A percentile compares a stretch with the other conserved stretches of the same genome.
These are phyloP conservation scores for Microchirus variegatus DNA, from an alignment of 2,797 vertebrate species.

Conservation along the genomic window DNA sequence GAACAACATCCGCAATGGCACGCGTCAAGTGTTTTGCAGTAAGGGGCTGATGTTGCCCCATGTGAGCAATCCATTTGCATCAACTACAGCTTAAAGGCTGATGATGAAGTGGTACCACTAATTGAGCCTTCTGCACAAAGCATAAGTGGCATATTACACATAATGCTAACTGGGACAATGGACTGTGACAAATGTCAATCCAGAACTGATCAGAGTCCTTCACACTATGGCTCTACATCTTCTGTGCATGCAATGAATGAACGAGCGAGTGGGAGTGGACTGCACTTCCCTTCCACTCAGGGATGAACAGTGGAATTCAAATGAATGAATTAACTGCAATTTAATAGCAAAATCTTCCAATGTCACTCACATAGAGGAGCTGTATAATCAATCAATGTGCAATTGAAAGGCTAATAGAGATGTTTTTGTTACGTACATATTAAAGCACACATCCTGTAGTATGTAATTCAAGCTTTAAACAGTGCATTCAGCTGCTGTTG, in stretches of 20 bases:
- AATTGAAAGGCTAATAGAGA: constrained; percentile 40
- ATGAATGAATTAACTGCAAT: constrained; percentile 8
- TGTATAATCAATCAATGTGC: constrained; percentile 15
- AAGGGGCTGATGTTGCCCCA: constrained; percentile 59
- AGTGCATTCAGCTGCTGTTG: constrained; percentile 6
- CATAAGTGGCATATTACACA: constrained; percentile 47
- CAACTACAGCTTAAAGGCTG: constrained; percentile 46
- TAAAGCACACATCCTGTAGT: constrained; percentile 7
- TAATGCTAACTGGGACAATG: constrained; percentile 54
- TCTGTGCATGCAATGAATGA: constrained; percentile 16
- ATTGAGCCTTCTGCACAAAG: constrained; percentile 59
- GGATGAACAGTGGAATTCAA: constrained; percentile 7
- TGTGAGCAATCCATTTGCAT: constrained; percentile 64
- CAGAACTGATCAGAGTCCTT: constrained; percentile 5
- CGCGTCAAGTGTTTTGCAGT: constrained; percentile 57
- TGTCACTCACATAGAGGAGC: constrained; percentile 29
- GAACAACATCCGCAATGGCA: constrained; percentile 34
- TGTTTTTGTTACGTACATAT: constrained; percentile 42
- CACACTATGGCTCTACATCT: neutral
- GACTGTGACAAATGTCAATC: constrained; percentile 46
- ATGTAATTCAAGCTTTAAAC: constrained; percentile 15
- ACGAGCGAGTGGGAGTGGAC: constrained; percentile 10
- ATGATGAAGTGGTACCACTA: constrained; percentile 63
- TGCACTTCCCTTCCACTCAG: constrained; percentile 7
- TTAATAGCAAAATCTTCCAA: constrained; percentile 35